Percentiles rank a stretch among this genome's conserved stretches.
Evolutionary conservation across 1,140 invertebrate genomes (phyloP).

Genomic region (Papilio glaucus): DNA sequence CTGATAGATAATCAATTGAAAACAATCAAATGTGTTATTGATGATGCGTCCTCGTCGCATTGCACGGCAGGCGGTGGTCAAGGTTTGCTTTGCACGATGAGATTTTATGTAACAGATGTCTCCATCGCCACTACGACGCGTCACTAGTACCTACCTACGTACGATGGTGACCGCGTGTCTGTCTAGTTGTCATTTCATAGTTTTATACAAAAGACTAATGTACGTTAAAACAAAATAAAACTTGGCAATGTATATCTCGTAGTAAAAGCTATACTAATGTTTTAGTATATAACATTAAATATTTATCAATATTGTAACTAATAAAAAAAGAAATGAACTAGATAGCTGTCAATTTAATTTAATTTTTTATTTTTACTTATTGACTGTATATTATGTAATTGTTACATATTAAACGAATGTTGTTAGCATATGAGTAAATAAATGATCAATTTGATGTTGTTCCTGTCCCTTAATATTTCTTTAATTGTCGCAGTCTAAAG

Average conservation of each 20-base stretch:
- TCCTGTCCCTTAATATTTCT: constrained; percentile 19
- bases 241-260: neutral
- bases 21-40: constrained; percentile 74
- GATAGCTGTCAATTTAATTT: neutral
- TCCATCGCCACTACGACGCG: constrained; percentile 2
- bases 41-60: constrained; percentile 62
- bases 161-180: neutral
- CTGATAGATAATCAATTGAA: constrained; percentile 73
- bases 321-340: constrained; percentile 31
- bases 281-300: constrained; percentile 30
- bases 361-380: constrained; percentile 2
- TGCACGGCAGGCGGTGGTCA: constrained; percentile 48
- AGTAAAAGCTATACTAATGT: constrained; percentile 12
- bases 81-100: constrained; percentile 1
- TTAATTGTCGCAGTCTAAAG: neutral
- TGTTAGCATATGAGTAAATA: constrained; percentile 20
- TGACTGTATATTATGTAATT: constrained; percentile 25
- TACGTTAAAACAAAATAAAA: constrained; percentile 28
- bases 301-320: constrained; percentile 39
- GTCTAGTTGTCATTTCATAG: neutral
- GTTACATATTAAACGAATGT: constrained; percentile 18
- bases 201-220: constrained; percentile 22
- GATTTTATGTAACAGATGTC: constrained; percentile 15
- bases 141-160: neutral
- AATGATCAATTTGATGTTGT: constrained; percentile 12